These are phyloP conservation scores for Apaloderma vittatum DNA, from an alignment of 2,113 vertebrate genomes.

Conservation along the genomic window DNA sequence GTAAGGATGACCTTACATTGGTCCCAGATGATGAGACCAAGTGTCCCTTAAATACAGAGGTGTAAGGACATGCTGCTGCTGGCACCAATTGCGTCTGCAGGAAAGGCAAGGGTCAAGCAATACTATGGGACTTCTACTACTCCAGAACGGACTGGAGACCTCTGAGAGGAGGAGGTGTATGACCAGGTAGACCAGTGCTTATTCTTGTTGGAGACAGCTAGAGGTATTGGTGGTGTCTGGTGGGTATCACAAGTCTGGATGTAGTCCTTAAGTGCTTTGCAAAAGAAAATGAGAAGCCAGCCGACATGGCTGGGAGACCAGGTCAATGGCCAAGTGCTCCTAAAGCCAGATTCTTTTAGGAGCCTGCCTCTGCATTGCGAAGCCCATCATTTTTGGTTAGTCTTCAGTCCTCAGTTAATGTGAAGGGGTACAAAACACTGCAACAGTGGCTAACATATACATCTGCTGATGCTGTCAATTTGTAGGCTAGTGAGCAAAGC, in stretches of 20 bases:
- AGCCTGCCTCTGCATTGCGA: not conserved
- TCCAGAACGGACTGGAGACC: not conserved
- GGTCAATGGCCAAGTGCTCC: not conserved
- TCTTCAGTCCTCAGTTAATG: not conserved
- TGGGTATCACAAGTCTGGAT: not conserved
- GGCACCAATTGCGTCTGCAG: not conserved
- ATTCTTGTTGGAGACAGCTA: not conserved
- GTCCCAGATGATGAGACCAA: not conserved
- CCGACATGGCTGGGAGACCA: not conserved
- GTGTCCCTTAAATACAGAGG: not conserved
- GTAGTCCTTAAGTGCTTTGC: not conserved
- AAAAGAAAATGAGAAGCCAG: not conserved
- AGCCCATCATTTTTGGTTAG: not conserved
- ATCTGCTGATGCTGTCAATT: not conserved
- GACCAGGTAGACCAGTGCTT: not conserved
- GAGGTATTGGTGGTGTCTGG: not conserved
- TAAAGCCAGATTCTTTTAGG: not conserved
- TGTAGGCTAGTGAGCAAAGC: not conserved
- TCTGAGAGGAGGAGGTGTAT: not conserved
- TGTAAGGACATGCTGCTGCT: not conserved
- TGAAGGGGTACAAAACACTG: not conserved
- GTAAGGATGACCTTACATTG: not conserved
- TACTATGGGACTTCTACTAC: rapidly evolving
- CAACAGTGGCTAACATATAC: rapidly evolving
- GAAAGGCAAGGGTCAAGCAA: not conserved